Evolutionary conservation across 2,888 invertebrate genomes (phyloP).

Genomic region (Parnassius smintheus): DNA sequence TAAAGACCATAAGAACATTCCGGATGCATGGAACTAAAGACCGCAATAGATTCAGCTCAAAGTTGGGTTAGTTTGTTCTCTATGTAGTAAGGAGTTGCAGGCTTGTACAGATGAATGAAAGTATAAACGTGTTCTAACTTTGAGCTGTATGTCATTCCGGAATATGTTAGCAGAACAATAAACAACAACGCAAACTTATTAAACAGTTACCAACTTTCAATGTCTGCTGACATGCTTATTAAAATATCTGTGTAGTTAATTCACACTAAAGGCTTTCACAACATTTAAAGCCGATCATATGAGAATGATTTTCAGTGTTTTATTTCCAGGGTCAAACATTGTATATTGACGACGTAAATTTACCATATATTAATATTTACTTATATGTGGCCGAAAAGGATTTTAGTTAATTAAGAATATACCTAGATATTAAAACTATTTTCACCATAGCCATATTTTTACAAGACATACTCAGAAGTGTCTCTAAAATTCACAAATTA

Average conservation of each 20-base stretch:
- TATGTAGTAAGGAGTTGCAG: background rate
- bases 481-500: too few relatives aligned
- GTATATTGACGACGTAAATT: too few relatives aligned
- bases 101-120: background rate
- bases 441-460: too few relatives aligned
- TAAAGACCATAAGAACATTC: slow-evolving; percentile 56
- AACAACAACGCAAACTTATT: slow-evolving; percentile 45
- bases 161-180: slow-evolving; percentile 52
- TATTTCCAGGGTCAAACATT: background rate
- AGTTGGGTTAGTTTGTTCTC: background rate
- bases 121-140: slow-evolving; percentile 7
- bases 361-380: too few relatives aligned
- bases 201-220: slow-evolving; percentile 39
- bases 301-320: slow-evolving; percentile 22
- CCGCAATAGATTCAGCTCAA: slow-evolving; percentile 19
- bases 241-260: slow-evolving; percentile 15
- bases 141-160: slow-evolving; percentile 17
- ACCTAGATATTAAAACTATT: too few relatives aligned
- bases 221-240: slow-evolving; percentile 70
- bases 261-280: background rate
- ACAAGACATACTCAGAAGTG: too few relatives aligned
- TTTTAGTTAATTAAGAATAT: too few relatives aligned
- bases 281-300: slow-evolving; percentile 23
- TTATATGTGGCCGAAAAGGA: too few relatives aligned
- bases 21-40: slow-evolving; percentile 46